Evolutionary conservation across 2,888 invertebrate genomes (phyloP).

Genomic region (Synergus japonicus): DNA sequence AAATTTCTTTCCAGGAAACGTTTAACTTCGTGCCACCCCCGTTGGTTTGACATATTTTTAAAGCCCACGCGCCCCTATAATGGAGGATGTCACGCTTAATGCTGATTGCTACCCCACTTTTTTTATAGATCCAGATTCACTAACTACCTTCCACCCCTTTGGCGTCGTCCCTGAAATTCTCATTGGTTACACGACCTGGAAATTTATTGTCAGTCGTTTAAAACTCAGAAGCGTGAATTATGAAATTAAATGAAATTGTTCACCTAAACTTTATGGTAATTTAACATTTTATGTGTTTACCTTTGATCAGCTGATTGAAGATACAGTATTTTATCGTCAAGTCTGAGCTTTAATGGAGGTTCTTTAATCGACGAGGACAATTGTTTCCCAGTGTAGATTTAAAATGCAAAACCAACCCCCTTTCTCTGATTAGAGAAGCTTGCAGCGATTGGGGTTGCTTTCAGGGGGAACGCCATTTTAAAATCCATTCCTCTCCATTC

Average conservation of each 20-base stretch:
- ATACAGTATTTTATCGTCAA: background rate
- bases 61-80: conserved; percentile 50
- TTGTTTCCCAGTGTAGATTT: conserved; percentile 52
- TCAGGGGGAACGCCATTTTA: conserved; percentile 69
- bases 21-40: conserved; percentile 8
- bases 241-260: background rate
- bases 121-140: background rate
- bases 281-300: background rate
- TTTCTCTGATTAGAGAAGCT: conserved; percentile 70
- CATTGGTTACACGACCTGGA: background rate
- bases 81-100: conserved; percentile 50
- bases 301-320: background rate
- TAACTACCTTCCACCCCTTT: conserved; percentile 35
- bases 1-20: conserved; percentile 24
- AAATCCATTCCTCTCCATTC: conserved; percentile 60
- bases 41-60: conserved; percentile 38
- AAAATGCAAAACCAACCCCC: conserved; percentile 72
- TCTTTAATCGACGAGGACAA: background rate
- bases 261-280: background rate
- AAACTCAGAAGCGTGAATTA: background rate
- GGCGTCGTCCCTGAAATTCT: background rate
- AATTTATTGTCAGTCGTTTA: conserved; percentile 2
- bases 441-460: conserved; percentile 68
- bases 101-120: conserved; percentile 26
- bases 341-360: too few species aligned